These are phyloP conservation scores for Epinotia demarniana DNA, from an alignment of 2,888 invertebrate species.

Conservation along the genomic window DNA sequence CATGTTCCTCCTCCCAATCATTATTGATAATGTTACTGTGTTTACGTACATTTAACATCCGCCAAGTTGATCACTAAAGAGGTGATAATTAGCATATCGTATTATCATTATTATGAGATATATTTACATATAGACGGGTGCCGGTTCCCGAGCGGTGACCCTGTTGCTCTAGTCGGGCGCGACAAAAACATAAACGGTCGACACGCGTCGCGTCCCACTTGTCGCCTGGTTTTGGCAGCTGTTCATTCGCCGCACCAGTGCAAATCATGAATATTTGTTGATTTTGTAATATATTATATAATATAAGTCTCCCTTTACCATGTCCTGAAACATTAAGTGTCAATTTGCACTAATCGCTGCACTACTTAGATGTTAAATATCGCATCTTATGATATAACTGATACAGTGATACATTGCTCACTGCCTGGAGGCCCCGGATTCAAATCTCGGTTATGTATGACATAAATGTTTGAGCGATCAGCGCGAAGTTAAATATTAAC, in stretches of 20 bases:
- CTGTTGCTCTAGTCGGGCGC: conserved; percentile 56
- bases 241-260: conserved; percentile 42
- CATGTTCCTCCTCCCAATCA: not conserved
- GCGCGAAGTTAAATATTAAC: no score
- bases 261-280: not conserved
- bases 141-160: conserved; percentile 60
- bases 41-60: not conserved
- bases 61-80: conserved; percentile 41
- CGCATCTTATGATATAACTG: not conserved
- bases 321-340: not conserved
- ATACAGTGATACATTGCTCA: not conserved
- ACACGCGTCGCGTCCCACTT: conserved; percentile 58
- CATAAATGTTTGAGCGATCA: no score
- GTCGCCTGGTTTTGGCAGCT: conserved; percentile 72
- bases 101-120: conserved; percentile 49
- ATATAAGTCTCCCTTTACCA: not conserved
- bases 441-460: not conserved
- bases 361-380: not conserved
- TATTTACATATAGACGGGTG: conserved; percentile 58
- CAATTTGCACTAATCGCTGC: not conserved
- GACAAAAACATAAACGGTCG: conserved; percentile 59
- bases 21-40: not conserved
- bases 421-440: not conserved
- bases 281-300: not conserved
- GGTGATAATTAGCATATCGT: conserved; percentile 49